Percentiles rank a stretch among this genome's conserved stretches.
Conservation (phyloP, 2,888 invertebrate genomes). For the Campaea margaritaria region DNA sequence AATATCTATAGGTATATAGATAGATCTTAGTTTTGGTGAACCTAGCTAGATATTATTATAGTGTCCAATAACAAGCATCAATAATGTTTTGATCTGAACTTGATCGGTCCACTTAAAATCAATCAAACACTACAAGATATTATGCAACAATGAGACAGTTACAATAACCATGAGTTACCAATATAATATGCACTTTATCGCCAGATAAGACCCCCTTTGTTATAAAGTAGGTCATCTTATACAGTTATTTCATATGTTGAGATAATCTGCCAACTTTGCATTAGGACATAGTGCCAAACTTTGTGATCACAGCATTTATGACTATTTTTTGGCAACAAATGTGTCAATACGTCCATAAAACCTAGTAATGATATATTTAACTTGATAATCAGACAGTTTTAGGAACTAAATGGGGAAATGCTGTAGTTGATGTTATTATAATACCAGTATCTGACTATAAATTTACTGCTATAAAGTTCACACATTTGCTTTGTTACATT, state of each 20-base stretch:
- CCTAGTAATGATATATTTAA: neutral
- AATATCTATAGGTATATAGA: too few relatives aligned
- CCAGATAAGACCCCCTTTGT: slow-evolving; percentile 46
- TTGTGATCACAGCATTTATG: slow-evolving; percentile 37
- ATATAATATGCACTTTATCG: slow-evolving; percentile 6
- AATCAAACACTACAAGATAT: neutral
- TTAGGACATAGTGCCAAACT: slow-evolving; percentile 43
- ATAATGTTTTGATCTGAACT: neutral
- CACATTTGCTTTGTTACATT: too few relatives aligned
- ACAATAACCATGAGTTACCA: slow-evolving; percentile 15
- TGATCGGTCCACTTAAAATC: neutral
- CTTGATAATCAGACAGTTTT: too few relatives aligned
- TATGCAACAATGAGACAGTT: slow-evolving; percentile 7
- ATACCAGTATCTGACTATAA: too few relatives aligned
- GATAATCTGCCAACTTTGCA: slow-evolving; percentile 44
- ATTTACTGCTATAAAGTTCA: too few relatives aligned
- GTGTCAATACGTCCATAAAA: slow-evolving; percentile 7
- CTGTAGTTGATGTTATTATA: too few relatives aligned
- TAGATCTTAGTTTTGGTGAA: too few relatives aligned
- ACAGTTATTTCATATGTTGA: slow-evolving; percentile 37
- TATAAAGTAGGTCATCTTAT: slow-evolving; percentile 43
- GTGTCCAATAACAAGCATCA: neutral
- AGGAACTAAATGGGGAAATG: too few relatives aligned
- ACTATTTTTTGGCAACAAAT: slow-evolving; percentile 37
- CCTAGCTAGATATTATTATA: too few relatives aligned